A percentile compares a stretch with the other conserved stretches of the same genome.
Evolutionary conservation across 1,140 invertebrate species (phyloP).

Genomic region (Trinorchestia longiramus): DNA sequence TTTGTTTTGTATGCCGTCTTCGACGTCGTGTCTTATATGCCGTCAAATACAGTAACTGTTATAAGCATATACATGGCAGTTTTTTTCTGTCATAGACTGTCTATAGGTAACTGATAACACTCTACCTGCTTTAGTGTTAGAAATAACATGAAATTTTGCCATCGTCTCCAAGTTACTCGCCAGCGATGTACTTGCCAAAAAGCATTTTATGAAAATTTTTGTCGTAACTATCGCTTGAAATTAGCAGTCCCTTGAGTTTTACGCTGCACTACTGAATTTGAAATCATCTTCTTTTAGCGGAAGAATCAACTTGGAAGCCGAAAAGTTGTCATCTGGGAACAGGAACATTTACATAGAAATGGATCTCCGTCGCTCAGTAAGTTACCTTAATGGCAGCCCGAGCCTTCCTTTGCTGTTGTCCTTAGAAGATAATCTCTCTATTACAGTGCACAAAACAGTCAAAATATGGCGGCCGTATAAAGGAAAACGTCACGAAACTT

Average conservation of each 20-base stretch:
- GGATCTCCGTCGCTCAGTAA: not conserved
- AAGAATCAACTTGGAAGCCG: not conserved
- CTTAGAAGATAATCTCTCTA: not conserved
- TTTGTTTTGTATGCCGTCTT: too few relatives aligned
- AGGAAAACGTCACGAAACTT: not conserved
- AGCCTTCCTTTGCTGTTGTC: not conserved
- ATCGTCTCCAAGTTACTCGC: not conserved
- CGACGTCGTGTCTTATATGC: too few relatives aligned
- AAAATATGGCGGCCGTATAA: not conserved
- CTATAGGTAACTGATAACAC: not conserved
- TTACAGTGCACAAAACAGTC: not conserved
- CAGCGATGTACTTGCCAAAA: not conserved
- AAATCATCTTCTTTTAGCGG: not conserved
- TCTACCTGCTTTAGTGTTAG: not conserved
- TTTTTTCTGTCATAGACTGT: not conserved
- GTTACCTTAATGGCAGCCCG: not conserved
- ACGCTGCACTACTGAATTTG: not conserved
- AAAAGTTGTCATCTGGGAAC: not conserved
- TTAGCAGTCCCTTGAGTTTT: not conserved
- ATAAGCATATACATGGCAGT: not conserved
- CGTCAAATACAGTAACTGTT: too few relatives aligned
- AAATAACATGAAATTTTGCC: not conserved
- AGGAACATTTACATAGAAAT: constrained; percentile 2
- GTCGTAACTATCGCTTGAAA: not conserved
- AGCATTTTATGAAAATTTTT: not conserved